A percentile compares a stretch with the other conserved stretches of the same genome.
Evolutionary conservation across 2,113 vertebrate species (phyloP).

Genomic region (Sinocyclocheilus anophthalmus): DNA sequence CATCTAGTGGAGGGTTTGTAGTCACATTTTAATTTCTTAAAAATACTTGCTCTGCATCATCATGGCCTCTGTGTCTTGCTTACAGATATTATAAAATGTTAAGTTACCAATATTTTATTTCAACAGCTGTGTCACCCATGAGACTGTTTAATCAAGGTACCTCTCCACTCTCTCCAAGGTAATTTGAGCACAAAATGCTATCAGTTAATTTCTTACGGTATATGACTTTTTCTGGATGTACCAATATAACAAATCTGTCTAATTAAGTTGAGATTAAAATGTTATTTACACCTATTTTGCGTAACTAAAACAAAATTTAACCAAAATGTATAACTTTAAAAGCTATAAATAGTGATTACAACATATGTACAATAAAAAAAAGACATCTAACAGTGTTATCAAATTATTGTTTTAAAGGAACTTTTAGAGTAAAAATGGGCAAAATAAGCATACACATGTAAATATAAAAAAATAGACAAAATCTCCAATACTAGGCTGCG

Average conservation of each 20-base stretch:
- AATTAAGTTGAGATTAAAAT: not conserved
- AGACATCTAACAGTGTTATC: not conserved
- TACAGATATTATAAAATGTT: not conserved
- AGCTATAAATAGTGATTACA: not conserved
- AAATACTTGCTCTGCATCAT: not conserved
- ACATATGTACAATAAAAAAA: not conserved
- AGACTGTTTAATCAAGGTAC: conserved; percentile 24
- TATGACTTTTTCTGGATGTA: not conserved
- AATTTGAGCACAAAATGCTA: not conserved
- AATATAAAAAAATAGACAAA: not conserved
- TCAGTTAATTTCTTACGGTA: not conserved
- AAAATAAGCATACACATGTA: not conserved
- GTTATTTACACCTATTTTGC: not conserved
- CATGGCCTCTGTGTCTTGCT: not conserved
- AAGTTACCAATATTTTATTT: not conserved
- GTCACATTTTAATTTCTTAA: not conserved
- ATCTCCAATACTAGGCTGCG: not conserved
- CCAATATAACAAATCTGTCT: not conserved
- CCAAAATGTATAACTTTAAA: not conserved
- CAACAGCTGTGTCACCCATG: conserved; percentile 42
- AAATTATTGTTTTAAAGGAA: not conserved
- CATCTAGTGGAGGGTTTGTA: conserved; percentile 29
- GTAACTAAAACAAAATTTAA: not conserved
- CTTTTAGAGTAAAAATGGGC: not conserved
- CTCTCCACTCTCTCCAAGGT: conserved; percentile 38